Evolutionary conservation across 2,797 vertebrate genomes (phyloP).

Genomic region (Crocodylus rhombifer): DNA sequence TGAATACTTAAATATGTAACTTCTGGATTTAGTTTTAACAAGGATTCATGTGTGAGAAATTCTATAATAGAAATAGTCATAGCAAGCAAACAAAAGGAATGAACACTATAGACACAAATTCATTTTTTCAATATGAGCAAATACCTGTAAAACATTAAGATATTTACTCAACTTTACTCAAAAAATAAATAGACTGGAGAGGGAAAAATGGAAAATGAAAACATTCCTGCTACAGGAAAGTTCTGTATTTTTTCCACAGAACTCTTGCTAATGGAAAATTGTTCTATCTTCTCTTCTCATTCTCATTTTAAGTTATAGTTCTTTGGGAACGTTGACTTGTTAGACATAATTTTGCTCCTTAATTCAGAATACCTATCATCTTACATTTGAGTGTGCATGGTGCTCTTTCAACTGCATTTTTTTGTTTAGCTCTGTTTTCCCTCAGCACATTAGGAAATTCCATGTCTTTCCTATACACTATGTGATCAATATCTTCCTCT

Average conservation of each 20-base stretch:
- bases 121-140: background rate
- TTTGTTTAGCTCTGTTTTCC: background rate
- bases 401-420: background rate
- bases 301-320: background rate
- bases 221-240: background rate
- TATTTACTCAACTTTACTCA: background rate
- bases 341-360: background rate
- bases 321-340: background rate
- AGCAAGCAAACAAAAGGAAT: background rate
- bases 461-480: constrained; percentile 5
- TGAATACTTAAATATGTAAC: background rate
- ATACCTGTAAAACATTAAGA: background rate
- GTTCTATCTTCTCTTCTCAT: background rate
- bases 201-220: background rate
- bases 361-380: background rate
- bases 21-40: background rate
- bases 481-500: background rate
- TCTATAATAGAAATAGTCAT: background rate
- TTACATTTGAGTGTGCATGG: background rate
- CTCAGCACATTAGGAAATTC: constrained; percentile 7
- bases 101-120: background rate
- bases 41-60: background rate
- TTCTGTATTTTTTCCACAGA: background rate
- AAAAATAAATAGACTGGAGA: background rate
- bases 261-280: background rate